Percentiles rank a stretch among this genome's conserved stretches.
phyloP scores from a whole-genome alignment of 1,140 invertebrate species.

The Drosophila triauraria region DNA sequence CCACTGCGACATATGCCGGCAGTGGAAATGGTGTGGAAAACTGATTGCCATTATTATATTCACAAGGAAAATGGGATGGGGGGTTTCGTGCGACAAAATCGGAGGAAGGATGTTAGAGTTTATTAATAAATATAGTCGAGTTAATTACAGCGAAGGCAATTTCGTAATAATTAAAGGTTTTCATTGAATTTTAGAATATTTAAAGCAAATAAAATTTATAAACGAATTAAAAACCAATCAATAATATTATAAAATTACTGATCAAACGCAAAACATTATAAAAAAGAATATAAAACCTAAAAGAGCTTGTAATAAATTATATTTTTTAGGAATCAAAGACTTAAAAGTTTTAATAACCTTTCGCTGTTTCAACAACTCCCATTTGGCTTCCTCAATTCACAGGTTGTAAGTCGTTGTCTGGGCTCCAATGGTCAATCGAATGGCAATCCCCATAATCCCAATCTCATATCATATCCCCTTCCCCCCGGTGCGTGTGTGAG shows the following conservation, averaged over 20 bases:
- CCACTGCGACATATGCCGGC: constrained; percentile 52
- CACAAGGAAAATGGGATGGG: neutral
- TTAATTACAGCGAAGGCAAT: neutral
- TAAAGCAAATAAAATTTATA: neutral
- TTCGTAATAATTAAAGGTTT: neutral
- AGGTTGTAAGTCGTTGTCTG: constrained; percentile 22
- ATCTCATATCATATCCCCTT: constrained; percentile 44
- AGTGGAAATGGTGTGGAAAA: constrained; percentile 42
- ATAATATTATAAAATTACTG: too few relatives aligned
- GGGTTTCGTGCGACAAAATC: neutral
- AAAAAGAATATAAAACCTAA: neutral
- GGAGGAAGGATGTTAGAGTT: neutral
- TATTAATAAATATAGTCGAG: constrained; percentile 3
- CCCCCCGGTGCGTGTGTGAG: constrained; percentile 33
- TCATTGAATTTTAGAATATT: neutral
- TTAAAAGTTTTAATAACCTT: neutral
- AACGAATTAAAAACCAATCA: too few relatives aligned
- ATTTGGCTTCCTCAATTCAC: constrained; percentile 18
- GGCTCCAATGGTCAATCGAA: constrained; percentile 38
- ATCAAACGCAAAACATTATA: neutral
- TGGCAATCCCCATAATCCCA: constrained; percentile 60
- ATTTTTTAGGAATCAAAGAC: too few relatives aligned
- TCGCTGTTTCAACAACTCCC: neutral
- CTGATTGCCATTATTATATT: constrained; percentile 46
- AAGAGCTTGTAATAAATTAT: too few relatives aligned